phyloP scores from a whole-genome alignment of 2,888 invertebrate species.

The Plebejus melissa region DNA sequence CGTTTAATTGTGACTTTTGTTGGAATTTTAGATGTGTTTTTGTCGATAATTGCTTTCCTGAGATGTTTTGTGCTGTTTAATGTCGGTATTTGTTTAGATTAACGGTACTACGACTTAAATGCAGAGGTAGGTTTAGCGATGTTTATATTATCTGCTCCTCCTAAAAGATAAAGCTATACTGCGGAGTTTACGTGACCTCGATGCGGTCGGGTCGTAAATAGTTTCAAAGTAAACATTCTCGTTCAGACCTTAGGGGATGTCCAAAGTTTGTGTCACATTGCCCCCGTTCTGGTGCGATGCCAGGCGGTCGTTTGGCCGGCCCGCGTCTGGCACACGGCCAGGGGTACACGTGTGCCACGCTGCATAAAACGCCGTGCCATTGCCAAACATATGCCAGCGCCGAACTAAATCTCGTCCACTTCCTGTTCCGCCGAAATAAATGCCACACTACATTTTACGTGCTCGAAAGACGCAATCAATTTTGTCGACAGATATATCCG shows the following conservation, averaged over 20 bases:
- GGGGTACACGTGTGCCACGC: conserved; percentile 54
- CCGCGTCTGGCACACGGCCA: conserved; percentile 45
- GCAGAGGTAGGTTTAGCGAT: neutral
- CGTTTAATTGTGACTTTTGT: conserved; percentile 1
- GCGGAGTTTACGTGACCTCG: conserved; percentile 8
- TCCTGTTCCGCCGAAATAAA: conserved; percentile 55
- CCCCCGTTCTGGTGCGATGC: conserved; percentile 53
- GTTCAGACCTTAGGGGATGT: conserved; percentile 36
- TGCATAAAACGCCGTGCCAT: conserved; percentile 33
- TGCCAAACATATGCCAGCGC: conserved; percentile 44
- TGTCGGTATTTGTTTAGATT: neutral
- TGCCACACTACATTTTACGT: conserved; percentile 36
- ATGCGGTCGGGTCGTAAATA: neutral
- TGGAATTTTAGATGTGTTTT: neutral
- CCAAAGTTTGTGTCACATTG: conserved; percentile 50
- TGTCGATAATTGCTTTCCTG: neutral
- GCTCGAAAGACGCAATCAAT: conserved; percentile 32
- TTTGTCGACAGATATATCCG: neutral
- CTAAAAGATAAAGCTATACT: neutral
- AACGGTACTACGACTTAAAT: neutral
- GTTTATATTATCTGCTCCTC: neutral
- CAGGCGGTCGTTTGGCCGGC: conserved; percentile 45
- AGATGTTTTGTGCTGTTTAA: neutral
- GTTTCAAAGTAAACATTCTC: conserved; percentile 22
- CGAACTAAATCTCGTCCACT: conserved; percentile 51